phyloP scores from a whole-genome alignment of 2,113 vertebrate species.

The Eptesicus fuscus region DNA sequence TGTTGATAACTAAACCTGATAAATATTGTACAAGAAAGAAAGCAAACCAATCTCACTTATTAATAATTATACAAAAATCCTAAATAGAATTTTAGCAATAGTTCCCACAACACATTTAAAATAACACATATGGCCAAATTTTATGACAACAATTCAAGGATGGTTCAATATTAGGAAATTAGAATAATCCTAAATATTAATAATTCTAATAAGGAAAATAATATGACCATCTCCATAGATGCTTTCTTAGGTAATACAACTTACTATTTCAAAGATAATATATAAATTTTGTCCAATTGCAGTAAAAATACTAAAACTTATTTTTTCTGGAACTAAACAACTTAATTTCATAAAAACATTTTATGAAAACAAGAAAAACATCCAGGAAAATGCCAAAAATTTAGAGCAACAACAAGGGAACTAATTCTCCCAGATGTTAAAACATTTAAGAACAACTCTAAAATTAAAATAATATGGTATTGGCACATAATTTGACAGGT shows the following conservation, averaged over 20 bases:
- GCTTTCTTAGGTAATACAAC: not conserved
- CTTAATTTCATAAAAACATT: not conserved
- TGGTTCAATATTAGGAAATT: constrained; percentile 44
- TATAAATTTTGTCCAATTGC: not conserved
- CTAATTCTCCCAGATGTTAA: not conserved
- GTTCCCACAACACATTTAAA: not conserved
- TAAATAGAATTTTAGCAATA: not conserved
- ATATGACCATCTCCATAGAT: not conserved
- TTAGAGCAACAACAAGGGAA: not conserved
- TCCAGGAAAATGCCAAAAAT: not conserved
- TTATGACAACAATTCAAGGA: constrained; percentile 44
- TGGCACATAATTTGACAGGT: not conserved
- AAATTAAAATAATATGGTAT: not conserved
- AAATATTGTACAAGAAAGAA: not conserved
- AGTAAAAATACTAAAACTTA: not conserved
- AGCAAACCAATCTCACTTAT: not conserved
- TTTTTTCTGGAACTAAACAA: not conserved
- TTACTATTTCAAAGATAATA: not conserved
- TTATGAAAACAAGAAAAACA: not conserved
- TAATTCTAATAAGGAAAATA: constrained; percentile 27
- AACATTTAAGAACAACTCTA: not conserved
- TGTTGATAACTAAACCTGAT: not conserved
- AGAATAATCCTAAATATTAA: not conserved
- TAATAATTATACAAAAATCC: not conserved
- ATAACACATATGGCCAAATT: not conserved